Evolutionary conservation across 2,888 invertebrate genomes (phyloP), one percentile per base, ranked within the genome.

Genomic region (Nymphalis urticae): DNA sequence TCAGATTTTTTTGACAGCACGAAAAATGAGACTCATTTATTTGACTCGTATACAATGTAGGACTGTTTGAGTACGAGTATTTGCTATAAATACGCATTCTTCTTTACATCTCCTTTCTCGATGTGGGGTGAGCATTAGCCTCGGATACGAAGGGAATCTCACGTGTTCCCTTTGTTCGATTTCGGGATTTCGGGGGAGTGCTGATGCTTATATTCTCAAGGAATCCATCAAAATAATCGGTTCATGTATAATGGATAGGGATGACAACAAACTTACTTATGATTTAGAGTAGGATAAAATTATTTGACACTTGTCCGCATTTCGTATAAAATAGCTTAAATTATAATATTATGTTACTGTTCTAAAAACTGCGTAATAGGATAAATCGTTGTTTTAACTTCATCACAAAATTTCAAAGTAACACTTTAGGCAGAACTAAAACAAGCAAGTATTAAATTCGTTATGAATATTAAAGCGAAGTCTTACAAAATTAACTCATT

Each of bases 41-140:
- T 92, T 90, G 92, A 91, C 89, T 92, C 93, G 91, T 90, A 92
- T 91, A 93, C 93, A 93, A 93, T 93, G 92, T 93, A 89, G 89
- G 90, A 88, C 92, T 92, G 92, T 93, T 93, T 92, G 93, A 92
- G 92, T 92, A 92, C 90, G 90, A 91, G 92, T 93, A 93, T 93
- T 93, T 93, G 93, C 93, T 93, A 92, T 93, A 92, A 92, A 93
- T 92, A 92, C 92, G 91, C 82, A 92, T 92, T 92, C 92, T 92
- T 92, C 91, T 92, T 89, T 88, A 86, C 90, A 89, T 91, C 91
- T 92, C 90, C 88, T 89, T 89, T 87, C 87, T 87, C 83, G 80
- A 86, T 80, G 82, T 90, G 86, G 92, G 92, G 92, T 90, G 90
- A 87, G 87, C 86, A 89, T 90, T 90, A 90, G 91, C 86, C 87